A percentile compares a stretch with the other conserved stretches of the same genome.
phyloP scores from a whole-genome alignment of 1,140 invertebrate species.

The Palaemon carinicauda region DNA sequence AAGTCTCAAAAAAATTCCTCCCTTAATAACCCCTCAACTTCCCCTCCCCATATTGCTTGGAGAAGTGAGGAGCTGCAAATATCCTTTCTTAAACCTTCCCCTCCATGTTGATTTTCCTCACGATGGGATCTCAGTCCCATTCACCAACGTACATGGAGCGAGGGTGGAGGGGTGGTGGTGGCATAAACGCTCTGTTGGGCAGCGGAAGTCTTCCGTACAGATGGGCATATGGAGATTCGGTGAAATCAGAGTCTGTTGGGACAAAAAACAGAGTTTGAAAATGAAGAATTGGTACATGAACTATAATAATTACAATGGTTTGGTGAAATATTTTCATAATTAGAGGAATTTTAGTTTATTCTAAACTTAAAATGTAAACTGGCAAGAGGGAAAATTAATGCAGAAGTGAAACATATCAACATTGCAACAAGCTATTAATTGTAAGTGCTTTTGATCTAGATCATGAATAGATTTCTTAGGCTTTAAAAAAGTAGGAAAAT shows the following conservation, averaged over 20 bases:
- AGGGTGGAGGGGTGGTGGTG: constrained; percentile 75
- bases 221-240: constrained; percentile 81
- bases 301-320: neutral
- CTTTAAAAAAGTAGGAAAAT: no score
- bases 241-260: constrained; percentile 53
- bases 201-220: constrained; percentile 80
- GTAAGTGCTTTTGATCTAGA: no score
- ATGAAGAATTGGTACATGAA: neutral
- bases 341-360: neutral
- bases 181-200: constrained; percentile 73
- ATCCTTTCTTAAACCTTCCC: neutral
- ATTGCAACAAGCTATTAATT: no score
- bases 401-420: no score
- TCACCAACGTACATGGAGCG: constrained; percentile 88
- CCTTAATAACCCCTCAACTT: neutral
- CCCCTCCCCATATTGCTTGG: neutral
- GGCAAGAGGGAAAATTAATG: neutral
- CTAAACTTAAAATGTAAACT: neutral
- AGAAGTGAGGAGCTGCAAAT: neutral
- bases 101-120: neutral
- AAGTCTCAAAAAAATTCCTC: neutral
- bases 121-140: constrained; percentile 75
- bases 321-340: neutral
- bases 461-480: no score
- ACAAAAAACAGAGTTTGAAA: neutral